These are phyloP conservation scores for Pogonus chalceus DNA, from an alignment of 1,140 invertebrate species.

Conservation along the genomic window DNA sequence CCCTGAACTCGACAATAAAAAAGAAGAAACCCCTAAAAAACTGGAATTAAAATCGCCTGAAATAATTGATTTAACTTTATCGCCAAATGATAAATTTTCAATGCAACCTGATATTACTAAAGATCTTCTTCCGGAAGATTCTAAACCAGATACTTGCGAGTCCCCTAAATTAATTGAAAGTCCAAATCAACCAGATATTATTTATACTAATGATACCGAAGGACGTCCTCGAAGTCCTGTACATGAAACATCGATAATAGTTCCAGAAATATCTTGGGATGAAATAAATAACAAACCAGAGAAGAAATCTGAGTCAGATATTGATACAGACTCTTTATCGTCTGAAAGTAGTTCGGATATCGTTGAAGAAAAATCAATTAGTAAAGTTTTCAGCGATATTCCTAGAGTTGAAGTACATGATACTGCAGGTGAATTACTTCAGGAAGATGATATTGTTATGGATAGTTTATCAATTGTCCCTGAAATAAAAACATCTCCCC, in stretches of 20 bases:
- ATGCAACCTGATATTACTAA: slow-evolving; percentile 1
- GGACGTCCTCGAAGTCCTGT: slow-evolving; percentile 43
- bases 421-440: slow-evolving; percentile 51
- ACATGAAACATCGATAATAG: slow-evolving; percentile 51
- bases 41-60: background rate
- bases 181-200: slow-evolving; percentile 26
- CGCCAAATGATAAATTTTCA: background rate
- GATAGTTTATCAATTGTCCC: slow-evolving; percentile 11
- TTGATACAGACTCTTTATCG: slow-evolving; percentile 53
- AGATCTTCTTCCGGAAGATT: background rate
- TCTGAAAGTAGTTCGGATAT: slow-evolving; percentile 39
- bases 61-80: background rate
- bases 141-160: background rate
- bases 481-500: background rate
- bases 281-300: slow-evolving; percentile 30
- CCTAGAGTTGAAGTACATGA: slow-evolving; percentile 57
- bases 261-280: slow-evolving; percentile 52
- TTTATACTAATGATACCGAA: slow-evolving; percentile 33
- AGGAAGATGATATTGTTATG: slow-evolving; percentile 33
- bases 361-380: slow-evolving; percentile 15
- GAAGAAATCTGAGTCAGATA: slow-evolving; percentile 34
- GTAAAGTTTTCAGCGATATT: slow-evolving; percentile 18
- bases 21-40: background rate
- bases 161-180: slow-evolving; percentile 11
- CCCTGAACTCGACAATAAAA: background rate